These are phyloP conservation scores for Sebastes vulpes DNA, from an alignment of 2,797 vertebrate genomes.

Conservation along the genomic window DNA sequence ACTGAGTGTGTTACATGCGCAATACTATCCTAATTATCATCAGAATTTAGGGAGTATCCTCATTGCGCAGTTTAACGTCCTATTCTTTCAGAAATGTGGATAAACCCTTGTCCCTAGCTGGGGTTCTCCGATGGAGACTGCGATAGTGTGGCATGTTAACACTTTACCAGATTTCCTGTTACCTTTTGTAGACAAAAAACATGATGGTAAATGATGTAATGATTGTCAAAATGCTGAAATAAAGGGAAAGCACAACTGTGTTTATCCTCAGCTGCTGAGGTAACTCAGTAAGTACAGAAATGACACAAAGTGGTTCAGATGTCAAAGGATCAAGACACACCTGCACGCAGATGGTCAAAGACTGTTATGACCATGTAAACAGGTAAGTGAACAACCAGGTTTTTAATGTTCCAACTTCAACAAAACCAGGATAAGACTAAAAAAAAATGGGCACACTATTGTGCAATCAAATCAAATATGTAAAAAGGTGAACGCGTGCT, in stretches of 20 bases:
- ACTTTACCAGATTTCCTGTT: neutral
- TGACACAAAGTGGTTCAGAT: neutral
- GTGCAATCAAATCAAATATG: neutral
- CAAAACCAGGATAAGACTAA: neutral
- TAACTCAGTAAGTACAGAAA: neutral
- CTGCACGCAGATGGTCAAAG: neutral
- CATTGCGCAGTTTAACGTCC: neutral
- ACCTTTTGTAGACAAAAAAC: neutral
- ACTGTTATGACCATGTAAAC: neutral
- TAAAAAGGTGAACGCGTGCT: slow-evolving; percentile 6
- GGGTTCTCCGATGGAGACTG: neutral
- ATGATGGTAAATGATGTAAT: neutral
- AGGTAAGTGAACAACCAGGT: neutral
- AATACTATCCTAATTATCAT: neutral
- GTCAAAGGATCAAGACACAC: neutral
- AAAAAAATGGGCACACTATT: neutral
- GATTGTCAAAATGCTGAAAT: neutral
- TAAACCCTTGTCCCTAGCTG: neutral
- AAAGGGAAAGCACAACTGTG: neutral
- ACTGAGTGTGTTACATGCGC: neutral
- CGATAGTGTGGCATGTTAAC: neutral
- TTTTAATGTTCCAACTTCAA: neutral
- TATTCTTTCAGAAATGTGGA: neutral
- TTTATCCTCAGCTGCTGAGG: neutral
- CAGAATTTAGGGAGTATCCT: neutral